These are phyloP conservation scores for Crossoptilon crossoptilon DNA, from an alignment of 2,797 vertebrate species.

Conservation along the genomic window DNA sequence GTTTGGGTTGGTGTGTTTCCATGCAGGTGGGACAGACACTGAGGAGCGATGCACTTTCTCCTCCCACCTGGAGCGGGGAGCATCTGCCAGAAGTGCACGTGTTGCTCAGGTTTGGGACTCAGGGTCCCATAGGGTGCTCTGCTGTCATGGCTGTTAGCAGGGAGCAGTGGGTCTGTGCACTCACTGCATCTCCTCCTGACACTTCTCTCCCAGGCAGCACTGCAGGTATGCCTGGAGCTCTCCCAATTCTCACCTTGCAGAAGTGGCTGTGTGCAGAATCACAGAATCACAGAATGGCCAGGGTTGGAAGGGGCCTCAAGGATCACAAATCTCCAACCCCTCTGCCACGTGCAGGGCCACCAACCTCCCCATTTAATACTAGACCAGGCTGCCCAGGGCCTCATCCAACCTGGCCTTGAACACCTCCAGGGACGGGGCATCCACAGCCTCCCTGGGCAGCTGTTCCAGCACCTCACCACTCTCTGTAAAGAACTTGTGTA, in stretches of 20 bases:
- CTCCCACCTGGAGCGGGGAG: neutral
- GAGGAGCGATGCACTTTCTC: rapidly evolving
- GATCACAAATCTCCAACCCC: no score
- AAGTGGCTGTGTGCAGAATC: rapidly evolving
- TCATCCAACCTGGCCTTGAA: no score
- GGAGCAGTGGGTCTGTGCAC: neutral
- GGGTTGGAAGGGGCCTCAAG: no score
- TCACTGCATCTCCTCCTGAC: neutral
- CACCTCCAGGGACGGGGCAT: no score
- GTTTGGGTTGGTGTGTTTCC: neutral
- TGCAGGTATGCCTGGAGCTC: neutral
- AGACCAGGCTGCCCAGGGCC: no score
- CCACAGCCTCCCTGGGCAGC: no score
- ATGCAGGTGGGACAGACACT: rapidly evolving
- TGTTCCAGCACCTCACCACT: no score
- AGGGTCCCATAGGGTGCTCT: rapidly evolving
- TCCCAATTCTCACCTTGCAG: neutral
- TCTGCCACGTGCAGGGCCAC: no score
- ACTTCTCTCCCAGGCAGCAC: neutral
- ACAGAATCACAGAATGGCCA: no score
- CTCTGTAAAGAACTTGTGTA: no score
- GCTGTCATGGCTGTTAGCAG: neutral
- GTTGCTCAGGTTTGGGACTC: neutral
- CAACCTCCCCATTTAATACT: no score
- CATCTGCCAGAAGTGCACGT: neutral